phyloP scores from a whole-genome alignment of 2,797 vertebrate species.

The Mus caroli region DNA sequence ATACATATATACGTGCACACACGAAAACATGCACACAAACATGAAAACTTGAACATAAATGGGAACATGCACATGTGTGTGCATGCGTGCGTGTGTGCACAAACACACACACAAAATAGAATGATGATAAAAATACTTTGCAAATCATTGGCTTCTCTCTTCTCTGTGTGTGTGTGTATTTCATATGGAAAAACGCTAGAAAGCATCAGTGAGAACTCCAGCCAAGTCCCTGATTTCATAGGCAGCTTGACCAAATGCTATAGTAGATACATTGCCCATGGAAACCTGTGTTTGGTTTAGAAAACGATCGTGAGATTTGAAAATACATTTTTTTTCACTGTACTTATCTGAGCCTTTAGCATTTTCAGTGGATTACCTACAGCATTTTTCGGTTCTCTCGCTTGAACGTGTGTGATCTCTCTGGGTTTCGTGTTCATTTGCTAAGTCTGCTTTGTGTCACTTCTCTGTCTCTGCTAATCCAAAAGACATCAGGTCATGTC shows the following conservation, averaged over 20 bases:
- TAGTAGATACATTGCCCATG: not conserved
- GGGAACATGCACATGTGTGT: too few relatives aligned
- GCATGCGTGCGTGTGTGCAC: too few relatives aligned
- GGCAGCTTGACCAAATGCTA: not conserved
- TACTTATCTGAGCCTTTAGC: not conserved
- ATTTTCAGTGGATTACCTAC: not conserved
- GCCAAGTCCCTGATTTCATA: not conserved
- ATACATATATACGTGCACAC: accelerated
- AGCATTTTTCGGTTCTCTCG: not conserved
- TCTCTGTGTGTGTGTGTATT: not conserved
- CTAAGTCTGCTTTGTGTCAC: not conserved
- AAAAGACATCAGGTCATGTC: conserved; percentile 17
- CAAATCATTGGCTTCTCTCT: not conserved
- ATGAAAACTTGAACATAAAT: not conserved
- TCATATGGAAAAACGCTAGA: not conserved
- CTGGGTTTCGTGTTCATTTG: not conserved
- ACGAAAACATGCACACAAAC: not conserved
- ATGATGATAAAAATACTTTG: not conserved
- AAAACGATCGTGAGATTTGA: not conserved
- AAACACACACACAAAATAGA: not conserved
- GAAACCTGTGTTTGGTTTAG: not conserved
- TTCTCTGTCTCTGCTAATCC: conserved; percentile 1
- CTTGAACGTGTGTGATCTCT: not conserved
- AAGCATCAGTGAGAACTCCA: not conserved
- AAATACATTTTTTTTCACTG: not conserved